Percentiles rank a stretch among this genome's conserved stretches.
These are phyloP conservation scores for Lycia hirtaria DNA, from an alignment of 2,888 invertebrate species.

Conservation along the genomic window DNA sequence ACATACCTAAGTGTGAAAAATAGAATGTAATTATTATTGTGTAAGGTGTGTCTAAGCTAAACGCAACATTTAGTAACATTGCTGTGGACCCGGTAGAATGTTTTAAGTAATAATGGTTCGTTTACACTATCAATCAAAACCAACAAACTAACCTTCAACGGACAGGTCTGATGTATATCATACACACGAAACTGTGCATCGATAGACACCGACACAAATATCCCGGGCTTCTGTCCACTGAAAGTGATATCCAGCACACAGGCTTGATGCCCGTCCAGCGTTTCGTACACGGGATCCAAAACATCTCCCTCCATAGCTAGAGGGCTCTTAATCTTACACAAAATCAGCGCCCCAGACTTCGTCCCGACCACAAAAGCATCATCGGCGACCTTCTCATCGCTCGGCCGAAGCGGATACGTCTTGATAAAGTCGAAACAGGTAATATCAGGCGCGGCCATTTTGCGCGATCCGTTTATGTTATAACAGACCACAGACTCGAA, in stretches of 20 bases:
- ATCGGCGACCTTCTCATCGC: conserved; percentile 58
- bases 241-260: conserved; percentile 69
- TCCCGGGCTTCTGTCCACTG: conserved; percentile 60
- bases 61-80: too few relatives aligned
- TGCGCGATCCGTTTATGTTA: conserved; percentile 58
- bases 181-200: conserved; percentile 73
- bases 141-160: conserved; percentile 63
- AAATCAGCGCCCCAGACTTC: conserved; percentile 59
- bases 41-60: too few relatives aligned
- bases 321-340: conserved; percentile 59
- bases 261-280: conserved; percentile 60
- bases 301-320: conserved; percentile 42
- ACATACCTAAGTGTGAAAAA: too few relatives aligned
- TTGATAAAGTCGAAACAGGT: conserved; percentile 74
- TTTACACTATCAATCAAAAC: neutral
- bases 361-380: conserved; percentile 72
- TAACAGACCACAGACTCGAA: conserved; percentile 67
- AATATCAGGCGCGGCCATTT: conserved; percentile 59
- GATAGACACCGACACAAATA: conserved; percentile 69
- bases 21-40: too few relatives aligned
- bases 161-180: conserved; percentile 61
- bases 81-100: too few relatives aligned
- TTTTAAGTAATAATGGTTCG: neutral
- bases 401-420: conserved; percentile 57
- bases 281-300: conserved; percentile 66